A percentile compares a stretch with the other conserved stretches of the same genome.
Evolutionary conservation across 2,888 invertebrate genomes (phyloP).

Genomic region (Elysia crispata): DNA sequence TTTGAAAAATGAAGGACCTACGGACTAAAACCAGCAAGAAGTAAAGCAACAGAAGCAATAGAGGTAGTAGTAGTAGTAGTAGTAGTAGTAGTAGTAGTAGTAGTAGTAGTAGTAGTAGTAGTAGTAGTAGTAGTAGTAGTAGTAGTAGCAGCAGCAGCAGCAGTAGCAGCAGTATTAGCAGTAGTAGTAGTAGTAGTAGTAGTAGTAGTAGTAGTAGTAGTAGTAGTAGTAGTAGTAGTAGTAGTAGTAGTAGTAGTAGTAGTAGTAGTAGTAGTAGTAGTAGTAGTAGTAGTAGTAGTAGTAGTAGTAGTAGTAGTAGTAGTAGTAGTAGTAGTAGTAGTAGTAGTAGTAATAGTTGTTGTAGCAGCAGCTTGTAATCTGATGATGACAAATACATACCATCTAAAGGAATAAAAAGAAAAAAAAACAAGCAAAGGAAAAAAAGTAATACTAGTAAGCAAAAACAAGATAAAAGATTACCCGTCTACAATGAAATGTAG

Average conservation of each 20-base stretch:
- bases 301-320: slow-evolving; percentile 45
- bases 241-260: slow-evolving; percentile 43
- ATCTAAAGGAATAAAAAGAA: too few relatives aligned
- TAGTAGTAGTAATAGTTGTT: slow-evolving; percentile 38
- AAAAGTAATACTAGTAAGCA: too few relatives aligned
- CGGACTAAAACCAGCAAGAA: background rate
- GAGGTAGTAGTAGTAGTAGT: background rate
- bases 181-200: slow-evolving; percentile 46
- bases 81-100: too few relatives aligned
- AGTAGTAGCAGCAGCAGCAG: slow-evolving; percentile 36
- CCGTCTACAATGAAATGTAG: too few relatives aligned
- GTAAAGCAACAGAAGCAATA: background rate
- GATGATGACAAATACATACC: too few relatives aligned
- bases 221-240: slow-evolving; percentile 44
- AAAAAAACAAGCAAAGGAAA: too few relatives aligned
- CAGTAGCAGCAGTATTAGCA: slow-evolving; percentile 42
- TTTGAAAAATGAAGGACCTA: too few relatives aligned
- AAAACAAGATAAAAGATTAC: too few relatives aligned
- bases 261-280: slow-evolving; percentile 47
- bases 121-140: too few relatives aligned
- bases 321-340: slow-evolving; percentile 47
- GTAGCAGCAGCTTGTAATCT: background rate
- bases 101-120: too few relatives aligned
- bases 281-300: slow-evolving; percentile 47
- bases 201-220: slow-evolving; percentile 48